Percentiles rank a stretch among this genome's conserved stretches.
phyloP scores from a whole-genome alignment of 2,113 vertebrate genomes.

The Noturus placidus region DNA sequence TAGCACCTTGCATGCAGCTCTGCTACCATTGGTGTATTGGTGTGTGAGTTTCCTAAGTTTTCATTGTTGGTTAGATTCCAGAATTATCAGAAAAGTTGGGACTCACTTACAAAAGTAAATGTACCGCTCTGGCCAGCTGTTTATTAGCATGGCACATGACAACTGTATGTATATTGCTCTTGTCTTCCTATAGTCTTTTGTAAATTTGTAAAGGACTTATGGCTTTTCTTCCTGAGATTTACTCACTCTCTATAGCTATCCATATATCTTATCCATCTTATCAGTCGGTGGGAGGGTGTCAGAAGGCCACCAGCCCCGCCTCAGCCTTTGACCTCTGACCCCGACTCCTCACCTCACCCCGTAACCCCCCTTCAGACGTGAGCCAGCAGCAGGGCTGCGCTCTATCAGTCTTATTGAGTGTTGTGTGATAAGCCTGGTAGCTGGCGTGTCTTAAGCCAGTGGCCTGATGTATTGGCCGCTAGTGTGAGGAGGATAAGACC shows the following conservation, averaged over 20 bases:
- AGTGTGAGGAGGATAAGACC: slow-evolving; percentile 37
- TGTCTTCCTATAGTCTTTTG: not conserved
- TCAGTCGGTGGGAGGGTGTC: slow-evolving; percentile 23
- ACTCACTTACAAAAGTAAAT: not conserved
- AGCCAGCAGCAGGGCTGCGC: slow-evolving; percentile 61
- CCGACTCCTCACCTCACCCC: not conserved
- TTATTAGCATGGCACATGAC: not conserved
- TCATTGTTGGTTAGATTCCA: not conserved
- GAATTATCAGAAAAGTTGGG: not conserved
- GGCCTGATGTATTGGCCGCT: slow-evolving; percentile 23
- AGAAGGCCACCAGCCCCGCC: slow-evolving; percentile 56
- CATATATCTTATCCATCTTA: slow-evolving; percentile 33
- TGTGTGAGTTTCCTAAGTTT: not conserved
- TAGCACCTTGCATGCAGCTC: no score
- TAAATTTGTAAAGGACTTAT: not conserved
- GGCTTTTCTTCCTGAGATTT: not conserved
- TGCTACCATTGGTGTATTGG: no score
- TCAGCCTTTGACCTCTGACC: slow-evolving; percentile 28
- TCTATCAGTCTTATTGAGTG: slow-evolving; percentile 67
- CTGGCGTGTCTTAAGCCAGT: slow-evolving; percentile 16
- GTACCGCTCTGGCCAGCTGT: not conserved
- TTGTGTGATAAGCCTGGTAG: slow-evolving; percentile 69
- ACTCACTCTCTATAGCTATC: not conserved
- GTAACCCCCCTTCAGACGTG: slow-evolving; percentile 56
- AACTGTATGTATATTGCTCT: not conserved